Evolutionary conservation across 2,888 invertebrate genomes (phyloP), one percentile per base, ranked within the genome.

Genomic region (Xylophagus ater): DNA sequence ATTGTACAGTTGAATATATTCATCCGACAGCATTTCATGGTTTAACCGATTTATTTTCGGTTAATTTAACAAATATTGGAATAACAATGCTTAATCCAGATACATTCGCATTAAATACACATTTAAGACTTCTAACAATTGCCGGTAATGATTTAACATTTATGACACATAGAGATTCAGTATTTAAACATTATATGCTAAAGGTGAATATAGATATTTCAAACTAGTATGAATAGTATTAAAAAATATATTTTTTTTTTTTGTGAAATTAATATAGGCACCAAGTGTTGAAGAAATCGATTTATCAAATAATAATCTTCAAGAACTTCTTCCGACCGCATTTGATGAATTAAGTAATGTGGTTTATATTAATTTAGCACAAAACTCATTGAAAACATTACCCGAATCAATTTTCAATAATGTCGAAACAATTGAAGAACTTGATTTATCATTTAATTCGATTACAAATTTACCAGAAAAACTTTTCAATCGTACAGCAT

Each of bases 361-460:
- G 24, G 72, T 74, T 53, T 80, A 75, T 54, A 67, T 81, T 34
- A 81, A 78, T 53, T 63, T 84, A 42, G 73, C 76, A 20, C 73
- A 76, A 37, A 86, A 86, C 53, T 69, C 70, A 37, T 60, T 86
- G 34, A 70, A 69, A 34, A 69, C 72, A 34, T 52, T 65, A 6
- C 66, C 65, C 12, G 54, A 53, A 17, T 51, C 50, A 6, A 46
- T 65, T 4, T 83, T 85, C 59, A 72, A 73, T 42, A 68, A 70
- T 15, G 63, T 79, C 17, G 65, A 73, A 9, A 72, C 74, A 33
- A 69, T 86, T 38, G 77, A 79, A 55, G 82, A 83, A 53, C 60
- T 86, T 19, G 79, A 82, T 53, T 63, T 86, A 7, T 78, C 82
- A 13, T 72, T 77, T 48, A 86, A 86, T 55, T 66, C 71, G 5